Conservation (phyloP, 2,113 vertebrate genomes). For the Suncus etruscus region DNA sequence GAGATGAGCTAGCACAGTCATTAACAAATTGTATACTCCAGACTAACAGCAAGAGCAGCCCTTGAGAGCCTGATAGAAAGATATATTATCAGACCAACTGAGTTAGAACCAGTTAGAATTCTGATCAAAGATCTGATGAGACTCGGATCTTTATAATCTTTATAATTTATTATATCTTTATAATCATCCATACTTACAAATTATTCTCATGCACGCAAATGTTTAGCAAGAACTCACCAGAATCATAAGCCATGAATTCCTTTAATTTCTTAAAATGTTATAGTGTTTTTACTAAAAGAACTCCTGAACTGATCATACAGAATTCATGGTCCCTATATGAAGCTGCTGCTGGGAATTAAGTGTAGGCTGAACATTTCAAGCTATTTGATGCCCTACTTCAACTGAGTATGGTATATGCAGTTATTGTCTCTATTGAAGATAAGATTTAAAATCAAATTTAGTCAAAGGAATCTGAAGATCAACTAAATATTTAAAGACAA, state of each 20-base stretch:
- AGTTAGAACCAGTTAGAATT: background rate
- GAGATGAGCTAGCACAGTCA: background rate
- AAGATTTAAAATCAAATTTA: constrained; percentile 5
- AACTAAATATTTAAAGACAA: background rate
- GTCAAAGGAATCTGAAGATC: background rate
- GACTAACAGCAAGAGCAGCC: background rate
- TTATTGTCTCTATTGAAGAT: background rate
- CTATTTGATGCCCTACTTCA: background rate
- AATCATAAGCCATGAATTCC: background rate
- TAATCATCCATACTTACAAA: background rate
- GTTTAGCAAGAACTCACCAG: background rate
- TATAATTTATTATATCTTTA: too few relatives aligned
- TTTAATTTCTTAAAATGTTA: background rate
- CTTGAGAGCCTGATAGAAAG: background rate
- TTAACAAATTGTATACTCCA: background rate
- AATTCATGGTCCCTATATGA: background rate
- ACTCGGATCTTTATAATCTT: background rate
- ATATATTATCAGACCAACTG: background rate
- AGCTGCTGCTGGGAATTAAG: background rate
- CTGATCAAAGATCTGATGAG: too few relatives aligned
- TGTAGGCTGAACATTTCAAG: background rate
- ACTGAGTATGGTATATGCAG: background rate
- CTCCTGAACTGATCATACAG: background rate
- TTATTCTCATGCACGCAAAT: background rate
- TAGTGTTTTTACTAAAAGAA: background rate